phyloP scores from a whole-genome alignment of 1,140 invertebrate genomes.

The Hypothenemus hampei region DNA sequence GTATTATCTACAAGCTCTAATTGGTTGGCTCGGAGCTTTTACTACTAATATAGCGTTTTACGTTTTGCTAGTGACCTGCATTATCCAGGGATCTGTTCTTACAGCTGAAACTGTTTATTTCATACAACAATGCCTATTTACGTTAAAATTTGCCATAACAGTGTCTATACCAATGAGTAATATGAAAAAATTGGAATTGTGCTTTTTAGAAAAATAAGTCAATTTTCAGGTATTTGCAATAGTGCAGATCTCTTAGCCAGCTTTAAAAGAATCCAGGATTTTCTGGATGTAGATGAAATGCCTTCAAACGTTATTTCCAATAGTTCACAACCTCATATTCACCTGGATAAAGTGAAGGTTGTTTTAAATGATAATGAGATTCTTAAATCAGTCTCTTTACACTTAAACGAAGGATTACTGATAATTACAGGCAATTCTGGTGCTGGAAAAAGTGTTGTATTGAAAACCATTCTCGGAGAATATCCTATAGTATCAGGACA shows the following conservation, averaged over 20 bases:
- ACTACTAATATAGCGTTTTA: constrained; percentile 55
- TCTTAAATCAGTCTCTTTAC: constrained; percentile 55
- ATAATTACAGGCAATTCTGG: constrained; percentile 67
- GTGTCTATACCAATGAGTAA: constrained; percentile 67
- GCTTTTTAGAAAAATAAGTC: background rate
- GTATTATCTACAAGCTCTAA: constrained; percentile 31
- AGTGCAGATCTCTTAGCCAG: background rate
- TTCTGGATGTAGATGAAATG: constrained; percentile 27
- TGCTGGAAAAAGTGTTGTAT: constrained; percentile 70
- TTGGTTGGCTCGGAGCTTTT: constrained; percentile 47
- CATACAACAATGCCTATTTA: constrained; percentile 67
- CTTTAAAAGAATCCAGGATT: constrained; percentile 25
- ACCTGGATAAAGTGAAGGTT: constrained; percentile 23
- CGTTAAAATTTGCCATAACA: constrained; percentile 64
- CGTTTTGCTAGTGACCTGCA: constrained; percentile 61
- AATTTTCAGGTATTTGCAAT: constrained; percentile 3
- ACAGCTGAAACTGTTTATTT: constrained; percentile 73
- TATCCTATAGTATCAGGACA: constrained; percentile 53
- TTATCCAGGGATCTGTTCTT: constrained; percentile 59
- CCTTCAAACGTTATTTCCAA: background rate
- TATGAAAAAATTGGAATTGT: constrained; percentile 19
- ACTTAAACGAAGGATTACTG: constrained; percentile 51
- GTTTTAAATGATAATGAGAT: constrained; percentile 43
- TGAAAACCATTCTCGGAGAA: constrained; percentile 76
- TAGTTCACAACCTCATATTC: constrained; percentile 14